A percentile compares a stretch with the other conserved stretches of the same genome.
Conservation (phyloP, 2,888 invertebrate genomes). For the Pasiphila rectangulata region DNA sequence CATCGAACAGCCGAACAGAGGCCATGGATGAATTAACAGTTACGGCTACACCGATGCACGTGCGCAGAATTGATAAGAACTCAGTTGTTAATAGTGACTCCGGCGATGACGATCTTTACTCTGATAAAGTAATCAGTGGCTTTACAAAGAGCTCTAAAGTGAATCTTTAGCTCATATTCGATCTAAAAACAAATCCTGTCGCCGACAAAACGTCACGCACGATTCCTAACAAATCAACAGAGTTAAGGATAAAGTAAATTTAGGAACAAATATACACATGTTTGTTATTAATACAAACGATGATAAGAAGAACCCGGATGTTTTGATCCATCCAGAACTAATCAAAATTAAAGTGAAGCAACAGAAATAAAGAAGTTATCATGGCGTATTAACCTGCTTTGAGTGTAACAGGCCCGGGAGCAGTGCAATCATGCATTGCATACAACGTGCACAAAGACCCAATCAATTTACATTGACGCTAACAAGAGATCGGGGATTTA, state of each 20-base stretch:
- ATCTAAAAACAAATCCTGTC: background rate
- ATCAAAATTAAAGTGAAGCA: background rate
- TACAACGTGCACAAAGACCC: slow-evolving; percentile 36
- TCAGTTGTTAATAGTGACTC: too few relatives aligned
- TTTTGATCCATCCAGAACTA: background rate
- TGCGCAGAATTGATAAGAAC: too few relatives aligned
- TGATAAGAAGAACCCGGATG: too few relatives aligned
- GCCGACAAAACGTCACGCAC: background rate
- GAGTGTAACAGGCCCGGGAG: background rate
- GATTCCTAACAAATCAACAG: too few relatives aligned
- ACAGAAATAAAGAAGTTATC: background rate
- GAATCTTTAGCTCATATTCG: background rate
- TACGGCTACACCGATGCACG: slow-evolving; percentile 13
- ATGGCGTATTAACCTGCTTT: background rate
- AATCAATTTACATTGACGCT: slow-evolving; percentile 37
- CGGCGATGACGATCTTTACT: background rate
- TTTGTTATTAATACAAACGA: too few relatives aligned
- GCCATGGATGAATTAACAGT: slow-evolving; percentile 4
- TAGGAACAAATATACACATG: too few relatives aligned
- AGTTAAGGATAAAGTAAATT: too few relatives aligned
- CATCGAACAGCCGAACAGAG: background rate
- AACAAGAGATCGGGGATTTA: slow-evolving; percentile 21
- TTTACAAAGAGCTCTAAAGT: background rate
- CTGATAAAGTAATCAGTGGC: background rate
- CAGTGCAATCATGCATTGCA: slow-evolving; percentile 33